phyloP scores from a whole-genome alignment of 2,888 invertebrate species.

The Adelphocoris suturalis region DNA sequence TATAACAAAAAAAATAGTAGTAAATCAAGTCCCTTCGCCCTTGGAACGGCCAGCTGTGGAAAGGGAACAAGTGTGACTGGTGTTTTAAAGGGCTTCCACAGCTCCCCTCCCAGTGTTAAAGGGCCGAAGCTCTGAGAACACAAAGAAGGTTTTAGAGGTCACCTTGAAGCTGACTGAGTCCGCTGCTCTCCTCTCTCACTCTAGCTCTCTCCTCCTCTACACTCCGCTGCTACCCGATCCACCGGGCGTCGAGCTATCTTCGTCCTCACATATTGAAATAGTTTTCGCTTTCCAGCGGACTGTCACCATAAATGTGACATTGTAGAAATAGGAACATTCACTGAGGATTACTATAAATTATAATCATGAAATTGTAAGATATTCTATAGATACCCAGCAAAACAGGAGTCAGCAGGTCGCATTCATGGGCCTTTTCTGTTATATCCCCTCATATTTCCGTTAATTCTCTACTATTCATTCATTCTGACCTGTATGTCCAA shows the following conservation, averaged over 20 bases:
- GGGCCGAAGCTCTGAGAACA: neutral
- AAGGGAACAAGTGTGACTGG: constrained; percentile 20
- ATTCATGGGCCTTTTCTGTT: no score
- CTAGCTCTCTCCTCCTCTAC: neutral
- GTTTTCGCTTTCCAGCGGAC: no score
- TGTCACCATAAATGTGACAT: no score
- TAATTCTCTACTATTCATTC: no score
- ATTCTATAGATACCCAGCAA: no score
- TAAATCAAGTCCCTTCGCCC: constrained; percentile 12
- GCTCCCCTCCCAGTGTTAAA: neutral
- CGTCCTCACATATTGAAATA: neutral
- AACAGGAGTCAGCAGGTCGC: no score
- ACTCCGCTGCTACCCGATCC: neutral
- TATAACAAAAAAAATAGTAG: neutral
- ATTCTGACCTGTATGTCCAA: no score
- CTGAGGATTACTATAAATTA: no score
- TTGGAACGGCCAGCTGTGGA: constrained; percentile 3
- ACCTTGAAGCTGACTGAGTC: neutral
- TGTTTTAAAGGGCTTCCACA: neutral
- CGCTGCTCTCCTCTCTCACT: neutral
- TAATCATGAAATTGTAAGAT: no score
- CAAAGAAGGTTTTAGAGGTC: constrained; percentile 10
- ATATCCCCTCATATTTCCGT: no score
- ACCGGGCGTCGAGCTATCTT: neutral
- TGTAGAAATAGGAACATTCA: no score